Percentiles rank a stretch among this genome's conserved stretches.
Evolutionary conservation across 1,140 invertebrate species (phyloP).

Genomic region (Megalopta genalis): DNA sequence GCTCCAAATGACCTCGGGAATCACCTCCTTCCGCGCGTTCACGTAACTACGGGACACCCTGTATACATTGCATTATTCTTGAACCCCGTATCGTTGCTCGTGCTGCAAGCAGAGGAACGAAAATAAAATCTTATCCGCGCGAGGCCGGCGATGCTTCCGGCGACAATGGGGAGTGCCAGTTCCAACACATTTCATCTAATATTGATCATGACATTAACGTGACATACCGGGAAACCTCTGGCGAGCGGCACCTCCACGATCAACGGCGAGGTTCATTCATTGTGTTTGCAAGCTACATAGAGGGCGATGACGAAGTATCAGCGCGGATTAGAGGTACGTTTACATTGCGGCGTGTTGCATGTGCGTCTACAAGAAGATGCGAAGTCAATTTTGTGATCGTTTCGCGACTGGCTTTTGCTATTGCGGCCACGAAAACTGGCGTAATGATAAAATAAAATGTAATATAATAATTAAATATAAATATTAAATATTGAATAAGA

Average conservation of each 20-base stretch:
- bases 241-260: neutral
- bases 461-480: too few relatives aligned
- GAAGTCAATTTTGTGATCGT: too few relatives aligned
- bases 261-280: neutral
- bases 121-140: neutral
- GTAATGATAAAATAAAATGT: too few relatives aligned
- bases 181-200: neutral
- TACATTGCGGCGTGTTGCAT: neutral
- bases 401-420: too few relatives aligned
- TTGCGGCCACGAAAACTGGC: too few relatives aligned
- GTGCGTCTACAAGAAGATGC: neutral
- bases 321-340: neutral
- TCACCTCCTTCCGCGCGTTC: too few relatives aligned
- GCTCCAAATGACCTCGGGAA: too few relatives aligned
- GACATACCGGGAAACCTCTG: neutral
- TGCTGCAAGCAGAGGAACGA: neutral
- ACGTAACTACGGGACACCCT: too few relatives aligned
- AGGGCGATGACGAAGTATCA: neutral
- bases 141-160: neutral
- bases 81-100: too few relatives aligned
- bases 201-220: constrained; percentile 12
- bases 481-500: too few relatives aligned
- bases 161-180: neutral
- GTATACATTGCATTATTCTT: too few relatives aligned
- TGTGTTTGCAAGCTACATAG: constrained; percentile 1